phyloP scores from a whole-genome alignment of 2,797 vertebrate genomes.

The Vespertilio murinus region DNA sequence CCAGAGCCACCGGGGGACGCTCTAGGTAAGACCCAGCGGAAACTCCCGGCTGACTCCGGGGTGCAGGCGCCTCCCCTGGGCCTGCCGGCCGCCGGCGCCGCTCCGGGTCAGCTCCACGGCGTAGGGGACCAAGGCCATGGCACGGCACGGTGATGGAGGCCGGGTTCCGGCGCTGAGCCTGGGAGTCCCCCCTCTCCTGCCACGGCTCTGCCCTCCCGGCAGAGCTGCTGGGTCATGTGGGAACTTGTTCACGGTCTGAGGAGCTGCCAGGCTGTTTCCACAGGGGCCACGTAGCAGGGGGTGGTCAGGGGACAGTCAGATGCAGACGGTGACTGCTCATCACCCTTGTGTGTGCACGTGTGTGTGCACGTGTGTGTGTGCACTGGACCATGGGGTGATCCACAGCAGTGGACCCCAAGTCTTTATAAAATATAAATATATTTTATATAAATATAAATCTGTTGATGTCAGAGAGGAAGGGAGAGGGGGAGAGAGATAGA shows the following conservation, averaged over 20 bases:
- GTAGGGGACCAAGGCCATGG: too few species aligned
- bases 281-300: accelerated
- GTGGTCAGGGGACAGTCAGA: too few species aligned
- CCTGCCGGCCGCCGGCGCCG: background rate
- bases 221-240: background rate
- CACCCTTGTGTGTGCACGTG: accelerated
- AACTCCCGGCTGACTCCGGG: background rate
- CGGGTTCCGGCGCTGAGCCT: background rate
- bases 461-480: too few species aligned
- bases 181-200: background rate
- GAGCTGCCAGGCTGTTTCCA: background rate
- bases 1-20: background rate
- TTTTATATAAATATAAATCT: too few species aligned
- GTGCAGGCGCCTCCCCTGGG: background rate
- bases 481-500: too few species aligned
- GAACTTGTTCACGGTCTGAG: background rate
- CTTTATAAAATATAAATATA: background rate
- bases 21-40: background rate
- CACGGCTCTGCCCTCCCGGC: background rate
- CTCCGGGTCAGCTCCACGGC: too few species aligned
- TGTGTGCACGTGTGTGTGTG: too few species aligned
- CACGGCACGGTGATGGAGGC: too few species aligned
- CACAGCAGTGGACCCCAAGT: background rate
- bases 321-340: background rate
- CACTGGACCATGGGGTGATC: background rate